Evolutionary conservation across 2,797 vertebrate species (phyloP).

Genomic region (Hybognathus amarus): DNA sequence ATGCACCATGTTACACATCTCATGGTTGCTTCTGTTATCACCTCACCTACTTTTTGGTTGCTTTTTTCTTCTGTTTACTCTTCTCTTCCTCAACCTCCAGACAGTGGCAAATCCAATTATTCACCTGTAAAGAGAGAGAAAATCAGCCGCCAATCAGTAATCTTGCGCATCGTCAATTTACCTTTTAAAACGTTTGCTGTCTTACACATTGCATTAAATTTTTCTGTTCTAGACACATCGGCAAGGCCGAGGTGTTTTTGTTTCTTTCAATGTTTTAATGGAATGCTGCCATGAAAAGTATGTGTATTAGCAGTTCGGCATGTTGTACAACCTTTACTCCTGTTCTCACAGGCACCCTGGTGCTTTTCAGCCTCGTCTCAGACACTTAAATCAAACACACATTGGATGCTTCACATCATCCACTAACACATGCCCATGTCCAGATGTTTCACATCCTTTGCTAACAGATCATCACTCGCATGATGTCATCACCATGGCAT

Average conservation of each 20-base stretch:
- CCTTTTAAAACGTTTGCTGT: not conserved
- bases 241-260: not conserved
- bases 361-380: slow-evolving; percentile 14
- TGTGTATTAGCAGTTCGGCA: slow-evolving; percentile 10
- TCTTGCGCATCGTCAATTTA: not conserved
- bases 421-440: slow-evolving; percentile 9
- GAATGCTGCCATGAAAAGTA: slow-evolving; percentile 17
- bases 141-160: not conserved
- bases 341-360: slow-evolving; percentile 18
- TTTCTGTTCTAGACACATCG: not conserved
- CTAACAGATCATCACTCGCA: not conserved
- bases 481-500: slow-evolving; percentile 29
- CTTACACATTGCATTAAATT: not conserved
- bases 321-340: slow-evolving; percentile 24
- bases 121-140: slow-evolving; percentile 41
- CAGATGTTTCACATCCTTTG: slow-evolving; percentile 32
- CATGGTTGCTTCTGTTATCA: slow-evolving; percentile 76
- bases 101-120: not conserved
- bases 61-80: not conserved
- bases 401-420: slow-evolving; percentile 15
- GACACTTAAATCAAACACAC: slow-evolving; percentile 36
- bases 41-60: not conserved
- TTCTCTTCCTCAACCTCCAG: not conserved
- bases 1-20: slow-evolving; percentile 81
- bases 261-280: not conserved